These are phyloP conservation scores for Antheraea pernyi DNA, from an alignment of 1,140 invertebrate genomes.

Conservation along the genomic window DNA sequence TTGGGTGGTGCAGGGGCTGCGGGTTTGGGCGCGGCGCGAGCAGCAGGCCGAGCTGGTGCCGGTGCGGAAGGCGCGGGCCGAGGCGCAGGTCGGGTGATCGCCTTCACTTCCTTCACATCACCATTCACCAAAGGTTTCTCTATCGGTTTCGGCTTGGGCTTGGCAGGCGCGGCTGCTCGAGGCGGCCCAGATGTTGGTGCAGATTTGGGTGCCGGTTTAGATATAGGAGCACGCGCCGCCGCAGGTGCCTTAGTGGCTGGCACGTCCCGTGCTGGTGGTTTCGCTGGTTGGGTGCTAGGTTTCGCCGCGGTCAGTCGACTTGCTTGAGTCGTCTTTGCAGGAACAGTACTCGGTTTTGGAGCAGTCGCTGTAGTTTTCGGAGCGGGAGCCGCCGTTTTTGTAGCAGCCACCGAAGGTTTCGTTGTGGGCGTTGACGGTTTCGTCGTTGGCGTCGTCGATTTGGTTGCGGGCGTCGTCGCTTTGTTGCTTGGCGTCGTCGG, in stretches of 20 bases:
- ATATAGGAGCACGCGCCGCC: constrained; percentile 38
- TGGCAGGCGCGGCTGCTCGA: constrained; percentile 29
- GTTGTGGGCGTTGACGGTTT: constrained; percentile 31
- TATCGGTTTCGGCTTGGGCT: constrained; percentile 52
- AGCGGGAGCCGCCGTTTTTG: background rate
- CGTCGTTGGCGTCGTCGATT: constrained; percentile 17
- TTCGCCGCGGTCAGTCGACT: constrained; percentile 4
- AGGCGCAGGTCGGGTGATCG: constrained; percentile 29
- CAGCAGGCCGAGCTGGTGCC: constrained; percentile 31
- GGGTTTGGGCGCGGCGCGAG: constrained; percentile 31
- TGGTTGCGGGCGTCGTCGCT: constrained; percentile 29
- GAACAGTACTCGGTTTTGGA: constrained; percentile 11
- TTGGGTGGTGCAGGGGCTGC: constrained; percentile 31
- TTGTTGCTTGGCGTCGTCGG: constrained; percentile 15
- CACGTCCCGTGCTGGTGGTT: constrained; percentile 19
- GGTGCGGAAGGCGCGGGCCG: constrained; percentile 24
- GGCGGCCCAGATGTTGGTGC: constrained; percentile 20
- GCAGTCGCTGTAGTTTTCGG: background rate
- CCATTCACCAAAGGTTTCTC: constrained; percentile 79
- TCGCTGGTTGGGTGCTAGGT: constrained; percentile 17
- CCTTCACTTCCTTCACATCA: constrained; percentile 58
- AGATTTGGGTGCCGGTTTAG: constrained; percentile 55
- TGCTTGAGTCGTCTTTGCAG: background rate
- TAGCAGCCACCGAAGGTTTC: constrained; percentile 24
- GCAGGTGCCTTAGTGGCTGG: constrained; percentile 41